A percentile compares a stretch with the other conserved stretches of the same genome.
These are phyloP conservation scores for Pseudois nayaur DNA, from an alignment of 2,113 vertebrate genomes.

Conservation along the genomic window DNA sequence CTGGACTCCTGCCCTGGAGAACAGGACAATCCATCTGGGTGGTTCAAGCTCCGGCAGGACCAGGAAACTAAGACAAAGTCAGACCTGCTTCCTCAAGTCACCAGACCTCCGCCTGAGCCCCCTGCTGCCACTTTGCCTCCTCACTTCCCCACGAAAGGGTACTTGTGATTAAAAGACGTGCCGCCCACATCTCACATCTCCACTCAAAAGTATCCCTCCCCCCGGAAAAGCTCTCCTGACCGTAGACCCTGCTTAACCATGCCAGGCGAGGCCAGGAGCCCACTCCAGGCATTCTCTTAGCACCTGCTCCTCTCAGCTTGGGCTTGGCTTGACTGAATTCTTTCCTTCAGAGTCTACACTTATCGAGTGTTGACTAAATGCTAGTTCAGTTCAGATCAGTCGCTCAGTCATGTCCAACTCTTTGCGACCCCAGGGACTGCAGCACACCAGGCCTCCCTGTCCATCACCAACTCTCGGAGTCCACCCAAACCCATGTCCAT, in stretches of 20 bases:
- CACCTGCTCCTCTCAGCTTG: not conserved
- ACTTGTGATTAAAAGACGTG: not conserved
- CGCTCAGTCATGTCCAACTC: not conserved
- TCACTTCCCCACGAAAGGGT: not conserved
- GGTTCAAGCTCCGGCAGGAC: accelerated
- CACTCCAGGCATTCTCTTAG: not conserved
- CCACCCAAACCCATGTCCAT: no score
- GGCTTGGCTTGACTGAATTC: not conserved
- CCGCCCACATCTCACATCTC: not conserved
- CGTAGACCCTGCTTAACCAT: no score
- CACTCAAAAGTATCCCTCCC: not conserved
- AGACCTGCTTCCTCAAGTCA: accelerated
- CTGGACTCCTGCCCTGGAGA: not conserved
- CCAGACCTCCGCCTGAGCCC: not conserved
- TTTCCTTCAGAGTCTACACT: not conserved
- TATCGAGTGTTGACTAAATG: not conserved
- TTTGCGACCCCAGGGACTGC: not conserved
- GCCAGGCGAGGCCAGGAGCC: not conserved
- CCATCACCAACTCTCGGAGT: no score
- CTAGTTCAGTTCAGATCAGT: not conserved
- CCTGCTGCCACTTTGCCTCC: not conserved
- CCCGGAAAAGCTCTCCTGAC: not conserved
- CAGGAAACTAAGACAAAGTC: not conserved
- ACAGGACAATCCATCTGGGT: not conserved
- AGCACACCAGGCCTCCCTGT: not conserved